Conservation (phyloP, 2,113 vertebrate species). For the Lota lota region DNA sequence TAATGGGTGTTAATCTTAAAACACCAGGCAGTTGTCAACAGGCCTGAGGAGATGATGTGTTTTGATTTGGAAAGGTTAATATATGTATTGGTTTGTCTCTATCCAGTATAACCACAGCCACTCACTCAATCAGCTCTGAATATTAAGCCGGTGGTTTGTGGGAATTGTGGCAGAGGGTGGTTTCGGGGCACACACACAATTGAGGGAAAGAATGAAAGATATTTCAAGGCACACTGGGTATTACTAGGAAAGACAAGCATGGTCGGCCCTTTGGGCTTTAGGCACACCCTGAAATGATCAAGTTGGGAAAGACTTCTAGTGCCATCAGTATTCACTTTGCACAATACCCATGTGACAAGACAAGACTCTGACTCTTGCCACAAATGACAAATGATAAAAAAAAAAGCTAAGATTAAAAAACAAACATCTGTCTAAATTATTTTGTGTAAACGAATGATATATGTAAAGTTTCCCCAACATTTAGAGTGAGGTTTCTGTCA, state of each 20-base stretch:
- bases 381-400: not conserved
- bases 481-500: not conserved
- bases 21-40: conserved; percentile 30
- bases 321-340: conserved; percentile 13
- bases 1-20: conserved; percentile 32
- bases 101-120: conserved; percentile 46
- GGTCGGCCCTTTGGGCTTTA: conserved; percentile 33
- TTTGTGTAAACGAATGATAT: not conserved
- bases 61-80: conserved; percentile 63
- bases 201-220: conserved; percentile 25
- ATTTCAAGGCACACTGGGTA: conserved; percentile 27
- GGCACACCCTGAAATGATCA: conserved; percentile 14
- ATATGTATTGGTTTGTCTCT: conserved; percentile 50
- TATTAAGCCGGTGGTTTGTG: conserved; percentile 36
- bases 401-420: not conserved
- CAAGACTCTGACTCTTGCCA: conserved; percentile 3
- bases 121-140: conserved; percentile 15
- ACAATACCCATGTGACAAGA: not conserved
- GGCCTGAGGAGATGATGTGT: conserved; percentile 35
- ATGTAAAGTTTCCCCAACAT: not conserved
- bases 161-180: conserved; percentile 25
- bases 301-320: not conserved
- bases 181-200: not conserved
- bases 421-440: not conserved
- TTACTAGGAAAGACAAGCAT: conserved; percentile 27